Conservation (phyloP, 2,113 vertebrate genomes). For the Mesembrinibis cayennensis region DNA sequence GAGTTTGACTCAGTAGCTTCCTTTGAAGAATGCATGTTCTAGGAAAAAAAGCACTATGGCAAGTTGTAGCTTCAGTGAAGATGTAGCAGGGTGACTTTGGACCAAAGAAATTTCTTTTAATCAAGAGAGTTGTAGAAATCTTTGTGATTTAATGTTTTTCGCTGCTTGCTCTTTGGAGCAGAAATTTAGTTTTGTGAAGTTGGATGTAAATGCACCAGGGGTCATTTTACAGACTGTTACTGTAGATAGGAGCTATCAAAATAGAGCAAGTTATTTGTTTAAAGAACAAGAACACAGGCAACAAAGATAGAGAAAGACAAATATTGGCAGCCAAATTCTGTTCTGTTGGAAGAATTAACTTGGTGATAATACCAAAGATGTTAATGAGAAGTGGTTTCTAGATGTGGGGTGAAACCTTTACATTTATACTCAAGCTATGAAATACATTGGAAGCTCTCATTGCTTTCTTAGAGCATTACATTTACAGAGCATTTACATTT, state of each 20-base stretch:
- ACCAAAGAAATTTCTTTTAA: not conserved
- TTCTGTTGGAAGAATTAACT: not conserved
- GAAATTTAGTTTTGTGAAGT: not conserved
- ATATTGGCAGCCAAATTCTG: not conserved
- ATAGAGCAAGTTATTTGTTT: slow-evolving; percentile 34
- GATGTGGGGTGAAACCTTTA: not conserved
- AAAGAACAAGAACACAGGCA: slow-evolving; percentile 14
- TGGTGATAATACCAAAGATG: not conserved
- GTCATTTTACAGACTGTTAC: not conserved
- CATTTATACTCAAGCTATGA: not conserved
- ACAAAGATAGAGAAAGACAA: not conserved
- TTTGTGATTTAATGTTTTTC: not conserved
- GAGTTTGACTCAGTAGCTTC: not conserved
- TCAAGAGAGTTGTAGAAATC: not conserved
- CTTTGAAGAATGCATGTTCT: not conserved
- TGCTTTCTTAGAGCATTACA: not conserved
- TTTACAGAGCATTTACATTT: not conserved
- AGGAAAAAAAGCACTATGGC: not conserved
- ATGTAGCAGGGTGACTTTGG: not conserved
- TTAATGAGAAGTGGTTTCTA: not conserved
- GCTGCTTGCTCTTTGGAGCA: not conserved
- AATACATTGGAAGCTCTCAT: not conserved
- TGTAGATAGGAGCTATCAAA: slow-evolving; percentile 41
- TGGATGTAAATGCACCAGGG: not conserved
- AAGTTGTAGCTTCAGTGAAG: not conserved